Conservation (phyloP, 37 sponge, comb jelly and placozoan genomes). For the Haliclona indistincta region DNA sequence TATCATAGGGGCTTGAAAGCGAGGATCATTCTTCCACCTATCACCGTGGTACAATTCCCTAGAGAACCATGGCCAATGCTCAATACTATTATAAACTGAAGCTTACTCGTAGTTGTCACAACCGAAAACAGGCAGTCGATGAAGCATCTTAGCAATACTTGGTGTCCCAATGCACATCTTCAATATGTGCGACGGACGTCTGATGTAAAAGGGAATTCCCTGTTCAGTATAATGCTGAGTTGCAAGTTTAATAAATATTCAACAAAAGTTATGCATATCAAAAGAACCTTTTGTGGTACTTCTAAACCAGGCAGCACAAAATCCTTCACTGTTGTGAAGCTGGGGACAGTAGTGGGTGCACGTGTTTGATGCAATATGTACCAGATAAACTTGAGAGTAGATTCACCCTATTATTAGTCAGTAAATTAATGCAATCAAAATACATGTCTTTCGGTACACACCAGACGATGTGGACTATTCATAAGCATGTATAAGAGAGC, state of each 20-base stretch:
- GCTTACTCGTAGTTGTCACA: background rate
- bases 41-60: background rate
- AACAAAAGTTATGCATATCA: no score
- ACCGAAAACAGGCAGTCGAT: background rate
- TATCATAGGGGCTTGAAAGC: background rate
- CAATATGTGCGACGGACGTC: background rate
- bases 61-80: background rate
- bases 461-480: background rate
- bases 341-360: background rate
- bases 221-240: background rate
- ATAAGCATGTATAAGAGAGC: background rate
- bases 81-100: background rate
- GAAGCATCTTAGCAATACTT: background rate
- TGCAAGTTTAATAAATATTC: background rate
- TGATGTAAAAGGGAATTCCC: background rate
- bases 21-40: no score
- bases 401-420: background rate
- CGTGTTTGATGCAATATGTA: background rate
- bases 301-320: background rate
- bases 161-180: background rate
- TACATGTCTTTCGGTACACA: no score
- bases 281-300: background rate
- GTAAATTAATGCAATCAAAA: background rate
- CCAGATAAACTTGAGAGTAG: background rate
- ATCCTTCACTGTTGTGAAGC: background rate